These are phyloP conservation scores for Archaeoteleia sp. DNA, from an alignment of 2,888 invertebrate genomes.

Conservation along the genomic window DNA sequence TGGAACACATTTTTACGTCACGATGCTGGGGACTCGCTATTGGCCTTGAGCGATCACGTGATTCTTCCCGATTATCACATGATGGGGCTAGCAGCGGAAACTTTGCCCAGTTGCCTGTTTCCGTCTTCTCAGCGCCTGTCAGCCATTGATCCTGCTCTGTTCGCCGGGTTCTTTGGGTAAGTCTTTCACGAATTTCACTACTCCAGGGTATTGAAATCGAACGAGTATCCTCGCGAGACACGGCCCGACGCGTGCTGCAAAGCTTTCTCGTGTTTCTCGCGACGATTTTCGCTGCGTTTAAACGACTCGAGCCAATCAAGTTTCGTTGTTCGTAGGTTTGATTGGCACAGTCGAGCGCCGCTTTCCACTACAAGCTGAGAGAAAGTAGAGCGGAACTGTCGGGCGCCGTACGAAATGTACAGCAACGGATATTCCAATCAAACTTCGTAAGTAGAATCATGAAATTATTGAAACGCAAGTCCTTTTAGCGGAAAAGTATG, in stretches of 20 bases:
- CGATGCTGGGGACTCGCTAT: slow-evolving; percentile 29
- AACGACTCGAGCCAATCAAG: background rate
- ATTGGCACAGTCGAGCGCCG: slow-evolving; percentile 61
- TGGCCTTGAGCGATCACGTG: slow-evolving; percentile 55
- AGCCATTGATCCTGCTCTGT: slow-evolving; percentile 71
- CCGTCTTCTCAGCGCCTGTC: slow-evolving; percentile 72
- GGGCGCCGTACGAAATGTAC: slow-evolving; percentile 64
- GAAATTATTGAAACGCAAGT: background rate
- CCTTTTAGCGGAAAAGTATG: background rate
- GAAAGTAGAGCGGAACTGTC: slow-evolving; percentile 45
- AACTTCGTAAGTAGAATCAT: slow-evolving; percentile 66
- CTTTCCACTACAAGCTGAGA: slow-evolving; percentile 30
- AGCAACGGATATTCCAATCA: slow-evolving; percentile 70
- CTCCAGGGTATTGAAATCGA: background rate
- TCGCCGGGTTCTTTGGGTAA: slow-evolving; percentile 69
- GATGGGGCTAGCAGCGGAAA: slow-evolving; percentile 5
- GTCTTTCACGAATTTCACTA: slow-evolving; percentile 33
- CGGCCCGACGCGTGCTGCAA: background rate
- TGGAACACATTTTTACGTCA: slow-evolving; percentile 3
- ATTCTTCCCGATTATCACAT: slow-evolving; percentile 11
- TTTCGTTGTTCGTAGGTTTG: slow-evolving; percentile 63
- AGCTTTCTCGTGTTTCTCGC: background rate
- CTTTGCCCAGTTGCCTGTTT: slow-evolving; percentile 64
- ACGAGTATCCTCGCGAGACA: slow-evolving; percentile 4
- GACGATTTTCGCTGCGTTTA: slow-evolving; percentile 2